Conservation (phyloP, 2,113 vertebrate genomes). For the Micronisus gabar region DNA sequence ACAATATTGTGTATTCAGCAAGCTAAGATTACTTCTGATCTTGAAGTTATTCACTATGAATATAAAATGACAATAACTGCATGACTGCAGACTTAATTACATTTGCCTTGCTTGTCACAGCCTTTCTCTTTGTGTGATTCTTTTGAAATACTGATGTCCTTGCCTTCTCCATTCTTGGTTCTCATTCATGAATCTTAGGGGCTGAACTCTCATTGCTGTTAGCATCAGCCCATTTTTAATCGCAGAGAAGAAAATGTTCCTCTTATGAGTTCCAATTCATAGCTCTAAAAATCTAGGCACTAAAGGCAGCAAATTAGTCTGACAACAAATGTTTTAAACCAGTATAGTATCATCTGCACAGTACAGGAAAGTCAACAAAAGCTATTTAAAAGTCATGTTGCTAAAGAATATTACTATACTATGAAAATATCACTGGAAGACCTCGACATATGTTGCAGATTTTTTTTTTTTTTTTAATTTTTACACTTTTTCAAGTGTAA, state of each 20-base stretch:
- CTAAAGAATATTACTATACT: not conserved
- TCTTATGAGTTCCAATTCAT: not conserved
- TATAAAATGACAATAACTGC: not conserved
- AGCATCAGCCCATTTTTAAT: not conserved
- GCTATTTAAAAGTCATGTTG: not conserved
- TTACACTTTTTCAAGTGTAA: not conserved
- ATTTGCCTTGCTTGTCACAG: not conserved
- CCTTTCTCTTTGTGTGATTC: not conserved
- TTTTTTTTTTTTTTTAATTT: not conserved
- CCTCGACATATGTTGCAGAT: not conserved
- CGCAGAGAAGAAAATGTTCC: not conserved
- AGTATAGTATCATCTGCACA: not conserved
- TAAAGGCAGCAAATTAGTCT: not conserved
- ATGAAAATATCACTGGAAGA: not conserved
- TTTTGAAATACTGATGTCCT: not conserved
- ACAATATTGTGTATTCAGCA: not conserved
- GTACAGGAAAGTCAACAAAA: not conserved
- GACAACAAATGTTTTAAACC: not conserved
- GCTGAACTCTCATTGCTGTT: not conserved
- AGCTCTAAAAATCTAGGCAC: not conserved
- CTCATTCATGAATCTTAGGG: not conserved
- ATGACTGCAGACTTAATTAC: not conserved
- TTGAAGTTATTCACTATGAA: not conserved
- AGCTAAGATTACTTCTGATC: not conserved
- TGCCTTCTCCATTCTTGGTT: not conserved